phyloP scores from a whole-genome alignment of 2,888 invertebrate genomes.

The Aquatica leii region DNA sequence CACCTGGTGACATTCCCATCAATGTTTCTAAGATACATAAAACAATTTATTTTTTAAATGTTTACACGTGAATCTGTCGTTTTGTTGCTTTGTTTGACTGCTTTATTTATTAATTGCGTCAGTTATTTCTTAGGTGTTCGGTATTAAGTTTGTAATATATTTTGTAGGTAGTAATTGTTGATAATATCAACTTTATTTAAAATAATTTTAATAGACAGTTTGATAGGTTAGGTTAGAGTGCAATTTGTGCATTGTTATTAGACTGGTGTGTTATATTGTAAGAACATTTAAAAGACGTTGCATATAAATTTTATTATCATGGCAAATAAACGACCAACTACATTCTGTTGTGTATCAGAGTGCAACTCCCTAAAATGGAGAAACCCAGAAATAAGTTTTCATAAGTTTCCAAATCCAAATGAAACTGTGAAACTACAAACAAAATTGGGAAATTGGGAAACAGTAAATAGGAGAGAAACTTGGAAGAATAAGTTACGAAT shows the following conservation, averaged over 20 bases:
- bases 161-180: too few species aligned
- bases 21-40: constrained; percentile 1
- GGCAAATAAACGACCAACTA: constrained; percentile 2
- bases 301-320: constrained; percentile 1
- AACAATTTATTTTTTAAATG: background rate
- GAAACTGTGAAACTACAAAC: background rate
- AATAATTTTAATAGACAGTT: too few species aligned
- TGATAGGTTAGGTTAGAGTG: too few species aligned
- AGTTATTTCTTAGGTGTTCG: too few species aligned
- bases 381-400: constrained; percentile 5
- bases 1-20: constrained; percentile 1
- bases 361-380: background rate
- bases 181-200: too few species aligned
- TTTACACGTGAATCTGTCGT: too few species aligned
- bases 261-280: background rate
- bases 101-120: too few species aligned
- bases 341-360: background rate
- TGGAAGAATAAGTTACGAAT: background rate
- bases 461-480: background rate
- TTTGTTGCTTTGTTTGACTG: too few species aligned
- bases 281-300: background rate
- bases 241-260: too few species aligned
- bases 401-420: background rate
- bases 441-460: constrained; percentile 2
- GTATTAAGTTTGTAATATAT: background rate